Evolutionary conservation across 2,888 invertebrate species (phyloP).

Genomic region (Acrobasis consociella): DNA sequence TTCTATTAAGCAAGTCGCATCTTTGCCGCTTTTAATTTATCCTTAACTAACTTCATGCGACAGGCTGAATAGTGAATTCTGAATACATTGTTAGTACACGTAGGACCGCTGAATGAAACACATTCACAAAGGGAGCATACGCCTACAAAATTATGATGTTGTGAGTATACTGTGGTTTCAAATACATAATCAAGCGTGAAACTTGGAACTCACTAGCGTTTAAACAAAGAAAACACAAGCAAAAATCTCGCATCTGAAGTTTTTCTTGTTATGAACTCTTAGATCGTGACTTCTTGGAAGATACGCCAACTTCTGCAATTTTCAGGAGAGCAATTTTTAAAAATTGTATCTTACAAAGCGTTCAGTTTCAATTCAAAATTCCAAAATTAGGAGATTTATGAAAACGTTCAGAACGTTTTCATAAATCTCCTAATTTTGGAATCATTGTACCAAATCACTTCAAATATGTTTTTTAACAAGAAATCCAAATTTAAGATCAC

Average conservation of each 20-base stretch:
- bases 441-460: no score
- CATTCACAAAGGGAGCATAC: conserved; percentile 20
- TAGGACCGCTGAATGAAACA: conserved; percentile 1
- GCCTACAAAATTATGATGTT: conserved; percentile 26
- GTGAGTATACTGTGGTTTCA: conserved; percentile 13
- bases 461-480: no score
- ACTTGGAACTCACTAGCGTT: conserved; percentile 12
- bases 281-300: conserved; percentile 15
- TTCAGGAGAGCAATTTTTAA: background rate
- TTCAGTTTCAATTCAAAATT: no score
- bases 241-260: conserved; percentile 22
- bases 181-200: conserved; percentile 18
- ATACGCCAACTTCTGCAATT: background rate
- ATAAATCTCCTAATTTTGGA: no score
- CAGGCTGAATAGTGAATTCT: background rate
- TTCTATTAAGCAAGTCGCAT: no score
- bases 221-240: conserved; percentile 19
- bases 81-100: conserved; percentile 23
- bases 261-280: conserved; percentile 26
- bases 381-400: no score
- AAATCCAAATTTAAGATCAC: no score
- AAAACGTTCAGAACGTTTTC: no score
- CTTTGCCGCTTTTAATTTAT: no score
- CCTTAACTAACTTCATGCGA: background rate
- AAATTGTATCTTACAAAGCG: no score